Evolutionary conservation across 2,888 invertebrate species (phyloP), one percentile per base, ranked within the genome.

Genomic region (Metellina segmentata): DNA sequence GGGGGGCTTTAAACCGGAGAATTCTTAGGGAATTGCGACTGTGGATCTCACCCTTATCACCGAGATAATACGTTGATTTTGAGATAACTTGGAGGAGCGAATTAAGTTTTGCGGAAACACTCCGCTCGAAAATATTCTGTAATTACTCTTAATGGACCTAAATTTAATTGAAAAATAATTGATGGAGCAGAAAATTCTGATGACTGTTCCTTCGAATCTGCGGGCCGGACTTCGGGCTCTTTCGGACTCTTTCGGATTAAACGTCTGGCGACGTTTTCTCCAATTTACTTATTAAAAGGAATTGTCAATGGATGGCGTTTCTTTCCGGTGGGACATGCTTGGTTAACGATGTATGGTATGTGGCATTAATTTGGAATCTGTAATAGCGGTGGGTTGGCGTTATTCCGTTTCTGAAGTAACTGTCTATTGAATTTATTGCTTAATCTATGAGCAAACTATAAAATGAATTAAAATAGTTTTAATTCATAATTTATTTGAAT

Each of bases 81-180:
- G 53, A 87, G 91, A 91, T 91, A 91, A 90, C 81, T 71, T 81
- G 19, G 78, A 77, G 61, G 79, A 75, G 78, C 69, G 90, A 90
- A 86, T 90, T 90, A 91, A 91, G 91, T 91, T 90, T 91, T 91
- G 86, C 86, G 91, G 87, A 87, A 91, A 86, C 70, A 71, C 82
- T 91, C 86, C 87, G 82, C 86, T 87, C 78, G 86, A 91, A 91
- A 91, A 91, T 91, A 91, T 91, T 91, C 87, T 77, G 91, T 82
- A 91, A 91, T 91, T 91, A 91, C 91, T 86, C 86, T 91, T 91
- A 91, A 91, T 91, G 91, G 91, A 87, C 91, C 71, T 71, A 72
- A 91, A 87, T 91, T 91, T 91, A 91, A 91, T 91, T 91, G 91
- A 91, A 91, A 91, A 91, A 91, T 91, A 91, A 91, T 91, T 91